A percentile compares a stretch with the other conserved stretches of the same genome.
These are phyloP conservation scores for Arothron firmamentum DNA, from an alignment of 2,113 vertebrate genomes.

Conservation along the genomic window DNA sequence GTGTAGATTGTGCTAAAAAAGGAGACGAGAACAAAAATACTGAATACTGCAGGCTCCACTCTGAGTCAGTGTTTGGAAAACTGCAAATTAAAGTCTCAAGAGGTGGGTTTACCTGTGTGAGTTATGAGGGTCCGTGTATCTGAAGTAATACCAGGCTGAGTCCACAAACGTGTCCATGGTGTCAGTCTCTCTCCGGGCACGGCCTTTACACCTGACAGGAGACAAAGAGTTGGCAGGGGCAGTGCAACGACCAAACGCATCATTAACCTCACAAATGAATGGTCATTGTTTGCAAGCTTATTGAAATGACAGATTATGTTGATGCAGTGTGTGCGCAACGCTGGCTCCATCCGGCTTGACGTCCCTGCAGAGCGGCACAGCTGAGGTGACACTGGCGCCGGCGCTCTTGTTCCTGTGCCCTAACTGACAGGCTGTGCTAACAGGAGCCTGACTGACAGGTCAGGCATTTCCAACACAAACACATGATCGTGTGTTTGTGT, in stretches of 20 bases:
- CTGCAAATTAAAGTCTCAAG: not conserved
- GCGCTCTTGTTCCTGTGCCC: slow-evolving; percentile 42
- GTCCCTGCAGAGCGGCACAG: slow-evolving; percentile 46
- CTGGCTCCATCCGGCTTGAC: slow-evolving; percentile 58
- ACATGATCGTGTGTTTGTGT: slow-evolving; percentile 60
- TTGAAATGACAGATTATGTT: slow-evolving; percentile 39
- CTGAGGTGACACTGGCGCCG: slow-evolving; percentile 55
- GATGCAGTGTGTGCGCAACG: slow-evolving; percentile 9
- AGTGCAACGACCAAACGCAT: slow-evolving; percentile 20
- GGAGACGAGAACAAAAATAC: slow-evolving; percentile 4
- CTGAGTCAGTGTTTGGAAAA: slow-evolving; percentile 4
- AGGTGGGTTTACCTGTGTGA: slow-evolving; percentile 70
- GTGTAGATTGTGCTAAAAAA: slow-evolving; percentile 13
- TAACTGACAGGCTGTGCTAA: slow-evolving; percentile 66
- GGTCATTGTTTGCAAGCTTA: slow-evolving; percentile 24
- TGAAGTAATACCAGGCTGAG: slow-evolving; percentile 93
- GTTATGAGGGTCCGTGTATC: slow-evolving; percentile 90
- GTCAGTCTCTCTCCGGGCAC: slow-evolving; percentile 86
- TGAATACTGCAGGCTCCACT: not conserved
- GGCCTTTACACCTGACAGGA: slow-evolving; percentile 79
- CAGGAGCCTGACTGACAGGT: slow-evolving; percentile 50
- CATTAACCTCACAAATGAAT: slow-evolving; percentile 30
- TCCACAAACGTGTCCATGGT: slow-evolving; percentile 99
- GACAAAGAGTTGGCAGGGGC: slow-evolving; percentile 15
- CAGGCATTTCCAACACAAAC: too few species aligned